Conservation (phyloP, 1,140 invertebrate genomes). For the Bathynomus jamesi region DNA sequence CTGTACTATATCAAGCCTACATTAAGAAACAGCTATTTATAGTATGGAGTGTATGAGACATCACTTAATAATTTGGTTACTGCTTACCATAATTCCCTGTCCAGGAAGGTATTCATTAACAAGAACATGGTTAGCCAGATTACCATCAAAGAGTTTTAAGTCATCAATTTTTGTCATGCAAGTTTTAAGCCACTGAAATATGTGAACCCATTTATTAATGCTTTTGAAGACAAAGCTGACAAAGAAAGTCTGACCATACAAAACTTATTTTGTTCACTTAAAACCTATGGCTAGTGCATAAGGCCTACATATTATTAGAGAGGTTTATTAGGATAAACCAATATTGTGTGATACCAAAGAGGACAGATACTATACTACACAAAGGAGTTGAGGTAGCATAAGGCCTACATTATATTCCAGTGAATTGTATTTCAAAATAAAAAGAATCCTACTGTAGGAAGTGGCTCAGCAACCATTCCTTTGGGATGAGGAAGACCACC, state of each 20-base stretch:
- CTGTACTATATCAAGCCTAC: too few relatives aligned
- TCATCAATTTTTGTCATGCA: constrained; percentile 65
- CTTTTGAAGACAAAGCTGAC: too few relatives aligned
- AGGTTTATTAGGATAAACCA: background rate
- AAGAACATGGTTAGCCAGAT: constrained; percentile 79
- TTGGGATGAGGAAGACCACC: constrained; percentile 86
- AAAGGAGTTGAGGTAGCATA: background rate
- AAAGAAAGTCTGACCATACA: too few relatives aligned
- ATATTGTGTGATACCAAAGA: too few relatives aligned
- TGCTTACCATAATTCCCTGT: constrained; percentile 71
- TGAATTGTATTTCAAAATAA: too few relatives aligned
- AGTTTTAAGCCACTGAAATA: constrained; percentile 67
- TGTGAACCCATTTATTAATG: too few relatives aligned
- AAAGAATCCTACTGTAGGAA: constrained; percentile 61
- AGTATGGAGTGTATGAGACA: background rate
- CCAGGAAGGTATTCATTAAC: constrained; percentile 91
- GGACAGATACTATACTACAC: background rate
- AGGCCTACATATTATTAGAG: background rate
- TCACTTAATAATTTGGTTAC: too few relatives aligned
- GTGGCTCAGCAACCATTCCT: constrained; percentile 86
- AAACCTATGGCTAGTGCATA: background rate
- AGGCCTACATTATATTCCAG: too few relatives aligned
- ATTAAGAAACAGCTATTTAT: background rate
- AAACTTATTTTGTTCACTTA: constrained; percentile 16
- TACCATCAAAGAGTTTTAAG: constrained; percentile 45